Percentiles rank a stretch among this genome's conserved stretches.
Conservation (phyloP, 2,888 invertebrate genomes). For the Callyntrura sp. region DNA sequence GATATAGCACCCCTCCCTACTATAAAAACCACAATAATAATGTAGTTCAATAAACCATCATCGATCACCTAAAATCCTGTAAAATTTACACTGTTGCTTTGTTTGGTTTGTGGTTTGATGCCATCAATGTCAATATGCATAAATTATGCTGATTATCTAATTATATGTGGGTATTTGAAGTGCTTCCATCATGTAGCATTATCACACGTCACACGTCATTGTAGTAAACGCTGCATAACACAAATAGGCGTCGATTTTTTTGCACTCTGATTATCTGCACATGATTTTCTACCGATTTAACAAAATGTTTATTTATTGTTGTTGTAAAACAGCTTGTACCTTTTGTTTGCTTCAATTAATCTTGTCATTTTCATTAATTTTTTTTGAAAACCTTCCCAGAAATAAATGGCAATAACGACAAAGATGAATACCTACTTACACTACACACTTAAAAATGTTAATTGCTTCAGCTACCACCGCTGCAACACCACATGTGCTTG, state of each 20-base stretch:
- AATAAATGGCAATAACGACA: neutral
- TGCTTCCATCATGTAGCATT: neutral
- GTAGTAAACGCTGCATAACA: neutral
- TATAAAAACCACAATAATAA: conserved; percentile 11
- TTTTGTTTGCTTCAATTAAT: neutral
- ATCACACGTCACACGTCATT: neutral
- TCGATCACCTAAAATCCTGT: neutral
- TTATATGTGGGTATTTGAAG: conserved; percentile 15
- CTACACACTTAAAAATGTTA: too few species aligned
- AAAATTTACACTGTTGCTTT: neutral
- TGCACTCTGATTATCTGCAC: neutral
- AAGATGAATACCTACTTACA: too few species aligned
- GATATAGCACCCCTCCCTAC: neutral
- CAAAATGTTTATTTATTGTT: neutral
- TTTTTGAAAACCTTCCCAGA: neutral
- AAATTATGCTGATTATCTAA: conserved; percentile 54
- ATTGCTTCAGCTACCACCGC: too few species aligned
- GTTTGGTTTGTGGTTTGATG: neutral
- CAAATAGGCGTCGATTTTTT: neutral
- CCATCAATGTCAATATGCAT: conserved; percentile 50
- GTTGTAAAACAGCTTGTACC: neutral
- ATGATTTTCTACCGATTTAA: conserved; percentile 2
- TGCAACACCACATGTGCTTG: too few species aligned
- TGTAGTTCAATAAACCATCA: conserved; percentile 29
- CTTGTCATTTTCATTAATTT: neutral